Base-by-base conservation (phyloP, 2,888 invertebrate species). In the Saturnia pavonia region DNA sequence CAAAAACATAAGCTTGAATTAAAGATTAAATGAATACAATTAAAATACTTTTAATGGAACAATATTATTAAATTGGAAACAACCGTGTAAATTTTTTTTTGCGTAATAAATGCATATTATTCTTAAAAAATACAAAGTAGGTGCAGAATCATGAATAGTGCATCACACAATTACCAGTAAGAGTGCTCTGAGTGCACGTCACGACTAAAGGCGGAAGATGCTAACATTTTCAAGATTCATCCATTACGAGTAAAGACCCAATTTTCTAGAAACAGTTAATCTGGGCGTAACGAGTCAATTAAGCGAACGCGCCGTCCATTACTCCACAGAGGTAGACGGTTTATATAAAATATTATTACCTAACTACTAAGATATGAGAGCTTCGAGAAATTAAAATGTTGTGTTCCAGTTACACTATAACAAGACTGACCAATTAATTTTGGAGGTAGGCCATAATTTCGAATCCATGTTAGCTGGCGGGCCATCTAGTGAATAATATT, bases 181-280 rank as follows among this genome's bases (percentile, higher is more conserved):
- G 74, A 74, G 77, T 78, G 75, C 74, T 74, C 72, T 72, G 70
- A 45, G 69, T 71, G 68, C 73, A 74, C 74, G 75, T 74, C 73
- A 71, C 66, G 72, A 72, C 73, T 72, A 45, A 74, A 72, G 73
- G 68, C 72, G 71, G 77, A 78, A 78, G 77, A 81, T 80, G 83
- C 79, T 79, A 71, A 81, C 80, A 71, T 79, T 85, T 84, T 81
- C 82, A 78, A 84, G 79, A 83, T 82, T 78, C 80, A 79, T 80
- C 81, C 79, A 85, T 83, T 85, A 81, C 75, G 78, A 78, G 79
- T 74, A 75, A 82, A 81, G 80, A 82, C 77, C 82, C 82, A 82
- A 85, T 82, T 85, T 84, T 76, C 80, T 70, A 80, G 82, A 75
- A 81, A 78, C 81, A 80, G 82, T 86, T 85, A 86, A 85, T 85